A percentile compares a stretch with the other conserved stretches of the same genome.
phyloP scores from a whole-genome alignment of 2,797 vertebrate species.

The Caiman crocodilus region DNA sequence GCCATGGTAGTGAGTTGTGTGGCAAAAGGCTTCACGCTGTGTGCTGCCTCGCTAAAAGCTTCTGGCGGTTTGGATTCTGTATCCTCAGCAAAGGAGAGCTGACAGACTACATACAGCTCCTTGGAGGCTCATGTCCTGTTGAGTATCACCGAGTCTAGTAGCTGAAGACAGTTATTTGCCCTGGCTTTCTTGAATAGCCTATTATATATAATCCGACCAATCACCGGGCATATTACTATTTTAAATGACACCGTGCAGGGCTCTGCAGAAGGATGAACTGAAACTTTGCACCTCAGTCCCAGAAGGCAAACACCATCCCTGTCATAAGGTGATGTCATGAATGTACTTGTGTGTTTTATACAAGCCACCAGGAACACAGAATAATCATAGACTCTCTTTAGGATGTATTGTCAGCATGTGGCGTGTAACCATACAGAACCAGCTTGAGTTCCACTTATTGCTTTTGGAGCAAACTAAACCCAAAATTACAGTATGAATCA shows the following conservation, averaged over 20 bases:
- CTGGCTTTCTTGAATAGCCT: conserved; percentile 12
- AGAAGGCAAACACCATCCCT: conserved; percentile 18
- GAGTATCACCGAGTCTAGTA: not conserved
- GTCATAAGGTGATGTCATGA: conserved; percentile 39
- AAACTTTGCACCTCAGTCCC: conserved; percentile 25
- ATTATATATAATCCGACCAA: not conserved
- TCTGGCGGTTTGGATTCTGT: not conserved
- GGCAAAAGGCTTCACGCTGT: accelerated
- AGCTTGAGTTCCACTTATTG: conserved; percentile 34
- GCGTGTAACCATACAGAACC: conserved; percentile 23
- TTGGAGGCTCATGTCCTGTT: not conserved
- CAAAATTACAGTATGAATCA: conserved; percentile 6
- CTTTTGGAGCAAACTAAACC: conserved; percentile 30
- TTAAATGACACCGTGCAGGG: conserved; percentile 3
- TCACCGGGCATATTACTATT: conserved; percentile 21
- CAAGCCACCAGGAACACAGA: not conserved
- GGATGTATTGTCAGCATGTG: conserved; percentile 16
- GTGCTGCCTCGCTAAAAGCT: not conserved
- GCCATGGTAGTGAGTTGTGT: not conserved
- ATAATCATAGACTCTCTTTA: not conserved
- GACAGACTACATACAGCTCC: conserved; percentile 14
- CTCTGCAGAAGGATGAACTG: conserved; percentile 42
- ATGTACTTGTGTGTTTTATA: not conserved
- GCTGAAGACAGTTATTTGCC: not conserved
- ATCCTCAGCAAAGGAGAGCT: not conserved